Base-by-base conservation (phyloP, 2,797 vertebrate genomes). In the Argentina silus region DNA sequence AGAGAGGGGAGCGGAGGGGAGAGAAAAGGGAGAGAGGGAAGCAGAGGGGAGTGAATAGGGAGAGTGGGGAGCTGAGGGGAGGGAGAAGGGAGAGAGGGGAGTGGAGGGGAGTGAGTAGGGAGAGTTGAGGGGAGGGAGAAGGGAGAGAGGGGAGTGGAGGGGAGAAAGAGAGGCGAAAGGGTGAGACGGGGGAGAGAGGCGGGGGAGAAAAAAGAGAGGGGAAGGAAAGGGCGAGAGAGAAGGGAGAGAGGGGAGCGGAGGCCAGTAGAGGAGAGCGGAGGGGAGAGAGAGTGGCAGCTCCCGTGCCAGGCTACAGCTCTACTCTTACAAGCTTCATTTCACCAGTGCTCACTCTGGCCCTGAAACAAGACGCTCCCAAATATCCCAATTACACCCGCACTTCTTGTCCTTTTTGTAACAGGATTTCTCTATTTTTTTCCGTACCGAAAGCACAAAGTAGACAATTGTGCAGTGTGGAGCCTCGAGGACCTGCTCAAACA, bases 351-450 rank as follows among this genome's bases (percentile, higher is more conserved):
- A 91, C 92, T 93, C 89, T 90, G 90, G 93, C 90, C 83, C 86
- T 91, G 96, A 96, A 98, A 98, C 85, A 4, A 86, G 94, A 97
- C 90, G 88, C 93, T 82, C 87, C 70, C 89, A 95, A 96, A 96
- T 96, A 94, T 95, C 92, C 96, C 95, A 97, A 97, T 98, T 97
- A 97, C 96, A 97, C 84, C 92, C 85, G 93, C 90, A 86, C 92
- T 94, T 93, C 95, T 93, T 97, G 96, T 97, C 95, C 95, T 93
- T 95, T 36, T 96, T 95, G 95, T 95, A 91, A 93, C 79, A 83
- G 88, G 91, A 88, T 83, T 93, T 94, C 94, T 89, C 74, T 75
- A 70, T 82, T 78, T 75, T 50, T 63, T 6, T 51, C 47, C 23
- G 51, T 67, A 63, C 67, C 57, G 45, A 47, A 44, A 91, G 92